Conservation (phyloP, 2,113 vertebrate genomes). For the Eonycteris spelaea region DNA sequence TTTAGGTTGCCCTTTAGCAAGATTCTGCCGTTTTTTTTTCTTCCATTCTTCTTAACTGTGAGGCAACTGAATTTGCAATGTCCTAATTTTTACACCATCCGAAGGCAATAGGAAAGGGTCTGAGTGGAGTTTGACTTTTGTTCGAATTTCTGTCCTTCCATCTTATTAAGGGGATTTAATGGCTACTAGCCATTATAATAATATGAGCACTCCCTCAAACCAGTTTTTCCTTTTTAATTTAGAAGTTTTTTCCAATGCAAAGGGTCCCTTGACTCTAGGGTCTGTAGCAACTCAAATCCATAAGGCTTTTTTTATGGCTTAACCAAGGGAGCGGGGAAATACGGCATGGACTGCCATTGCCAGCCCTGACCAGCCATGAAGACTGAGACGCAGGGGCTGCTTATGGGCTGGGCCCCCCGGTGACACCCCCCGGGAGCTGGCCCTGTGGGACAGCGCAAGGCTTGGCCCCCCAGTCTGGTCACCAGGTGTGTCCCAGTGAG, state of each 20-base stretch:
- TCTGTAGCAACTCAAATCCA: background rate
- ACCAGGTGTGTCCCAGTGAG: background rate
- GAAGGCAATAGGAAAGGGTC: background rate
- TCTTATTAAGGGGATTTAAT: background rate
- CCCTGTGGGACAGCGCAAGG: accelerated
- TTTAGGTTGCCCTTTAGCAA: background rate
- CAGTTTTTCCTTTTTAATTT: background rate
- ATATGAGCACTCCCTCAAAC: background rate
- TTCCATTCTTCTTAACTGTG: background rate
- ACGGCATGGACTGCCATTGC: background rate
- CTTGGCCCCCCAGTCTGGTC: background rate
- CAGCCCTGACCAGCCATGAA: background rate
- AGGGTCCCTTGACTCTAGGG: background rate
- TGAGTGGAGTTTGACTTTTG: background rate
- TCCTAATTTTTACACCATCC: background rate
- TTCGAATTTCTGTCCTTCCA: background rate
- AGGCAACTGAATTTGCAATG: background rate
- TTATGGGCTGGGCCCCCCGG: background rate
- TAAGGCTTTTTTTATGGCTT: background rate
- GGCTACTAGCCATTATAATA: background rate
- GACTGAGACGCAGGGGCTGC: background rate
- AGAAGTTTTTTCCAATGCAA: background rate
- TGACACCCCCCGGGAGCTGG: background rate
- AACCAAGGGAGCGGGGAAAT: background rate
- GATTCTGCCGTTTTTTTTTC: background rate